These are phyloP conservation scores for Macquaria australasica DNA, from an alignment of 2,113 vertebrate genomes.

Conservation along the genomic window DNA sequence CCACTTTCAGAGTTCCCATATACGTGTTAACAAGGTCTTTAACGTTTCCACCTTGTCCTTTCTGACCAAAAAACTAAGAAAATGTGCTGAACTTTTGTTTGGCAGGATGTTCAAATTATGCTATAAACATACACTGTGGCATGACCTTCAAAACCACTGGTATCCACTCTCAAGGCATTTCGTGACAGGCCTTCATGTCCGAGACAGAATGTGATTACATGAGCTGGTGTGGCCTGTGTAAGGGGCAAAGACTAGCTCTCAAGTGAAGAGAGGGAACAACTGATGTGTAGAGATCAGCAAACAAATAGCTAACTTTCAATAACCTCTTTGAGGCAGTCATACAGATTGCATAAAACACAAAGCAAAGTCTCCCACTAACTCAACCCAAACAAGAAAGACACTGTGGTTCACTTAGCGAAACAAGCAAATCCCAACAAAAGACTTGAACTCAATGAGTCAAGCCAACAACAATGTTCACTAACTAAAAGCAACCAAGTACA, in stretches of 20 bases:
- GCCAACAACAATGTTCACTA: constrained; percentile 15
- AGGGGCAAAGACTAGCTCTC: neutral
- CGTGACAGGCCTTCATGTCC: constrained; percentile 16
- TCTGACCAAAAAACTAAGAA: constrained; percentile 17
- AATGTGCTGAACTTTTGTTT: constrained; percentile 26
- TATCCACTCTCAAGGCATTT: constrained; percentile 16
- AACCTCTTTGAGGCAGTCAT: neutral
- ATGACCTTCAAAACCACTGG: constrained; percentile 40
- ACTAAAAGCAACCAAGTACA: constrained; percentile 3
- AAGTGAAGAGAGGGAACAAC: neutral
- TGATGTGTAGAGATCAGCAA: constrained; percentile 16
- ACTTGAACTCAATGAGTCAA: constrained; percentile 6
- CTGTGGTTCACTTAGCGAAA: constrained; percentile 3
- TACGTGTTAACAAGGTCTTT: constrained; percentile 29
- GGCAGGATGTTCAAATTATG: constrained; percentile 10
- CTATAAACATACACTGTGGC: constrained; percentile 34
- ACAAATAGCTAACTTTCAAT: constrained; percentile 17
- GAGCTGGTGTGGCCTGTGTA: neutral
- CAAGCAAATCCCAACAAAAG: constrained; percentile 6
- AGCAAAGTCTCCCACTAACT: neutral
- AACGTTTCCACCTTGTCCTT: constrained; percentile 17
- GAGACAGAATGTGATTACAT: neutral
- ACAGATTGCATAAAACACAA: constrained; percentile 27
- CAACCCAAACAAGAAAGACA: constrained; percentile 21
- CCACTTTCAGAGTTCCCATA: constrained; percentile 29